Evolutionary conservation across 2,888 invertebrate genomes (phyloP).

Genomic region (Drosophila borealis): DNA sequence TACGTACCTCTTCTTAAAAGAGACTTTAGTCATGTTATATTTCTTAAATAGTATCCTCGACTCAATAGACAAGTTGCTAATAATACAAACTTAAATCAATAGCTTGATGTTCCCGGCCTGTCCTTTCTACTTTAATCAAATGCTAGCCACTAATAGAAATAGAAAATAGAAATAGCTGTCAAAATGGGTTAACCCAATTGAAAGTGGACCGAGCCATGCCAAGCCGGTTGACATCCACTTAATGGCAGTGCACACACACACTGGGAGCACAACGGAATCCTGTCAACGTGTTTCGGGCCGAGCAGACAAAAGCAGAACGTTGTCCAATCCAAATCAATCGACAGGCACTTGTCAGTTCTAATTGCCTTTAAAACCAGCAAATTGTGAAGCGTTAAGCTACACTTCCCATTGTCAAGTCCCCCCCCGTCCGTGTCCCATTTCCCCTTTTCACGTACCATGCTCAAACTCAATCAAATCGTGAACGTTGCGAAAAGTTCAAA

Average conservation of each 20-base stretch:
- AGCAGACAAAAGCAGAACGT: conserved; percentile 42
- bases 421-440: background rate
- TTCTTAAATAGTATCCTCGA: background rate
- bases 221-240: conserved; percentile 47
- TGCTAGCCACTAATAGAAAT: conserved; percentile 31
- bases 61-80: conserved; percentile 18
- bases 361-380: conserved; percentile 71
- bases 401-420: conserved; percentile 31
- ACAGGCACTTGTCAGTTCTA: conserved; percentile 73
- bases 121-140: conserved; percentile 16
- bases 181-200: conserved; percentile 24
- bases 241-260: conserved; percentile 23
- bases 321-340: conserved; percentile 58
- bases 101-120: conserved; percentile 15
- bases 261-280: background rate
- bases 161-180: conserved; percentile 32
- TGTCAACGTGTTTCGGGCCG: conserved; percentile 32
- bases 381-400: conserved; percentile 58
- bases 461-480: conserved; percentile 71
- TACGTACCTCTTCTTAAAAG: too few species aligned
- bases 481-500: conserved; percentile 69
- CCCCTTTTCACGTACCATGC: conserved; percentile 9
- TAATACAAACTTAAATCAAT: conserved; percentile 32
- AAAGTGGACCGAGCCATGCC: conserved; percentile 14
- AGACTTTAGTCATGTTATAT: background rate